phyloP scores from a whole-genome alignment of 2,888 invertebrate species.

The Platypus cylindrus region DNA sequence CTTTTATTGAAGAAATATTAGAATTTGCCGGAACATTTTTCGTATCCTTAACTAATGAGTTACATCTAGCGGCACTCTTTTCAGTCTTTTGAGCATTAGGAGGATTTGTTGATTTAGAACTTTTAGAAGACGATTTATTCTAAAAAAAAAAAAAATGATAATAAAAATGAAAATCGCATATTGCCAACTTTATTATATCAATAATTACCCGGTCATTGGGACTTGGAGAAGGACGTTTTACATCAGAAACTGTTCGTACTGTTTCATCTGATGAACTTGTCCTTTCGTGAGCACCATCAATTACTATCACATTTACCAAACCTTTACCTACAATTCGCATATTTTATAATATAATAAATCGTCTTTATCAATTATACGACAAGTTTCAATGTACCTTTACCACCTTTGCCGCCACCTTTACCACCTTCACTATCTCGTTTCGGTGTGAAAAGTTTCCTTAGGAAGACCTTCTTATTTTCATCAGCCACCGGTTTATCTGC shows the following conservation, averaged over 20 bases:
- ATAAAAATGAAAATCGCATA: no score
- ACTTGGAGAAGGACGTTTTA: no score
- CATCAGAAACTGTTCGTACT: no score
- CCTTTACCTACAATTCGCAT: slow-evolving; percentile 38
- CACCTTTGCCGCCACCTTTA: slow-evolving; percentile 58
- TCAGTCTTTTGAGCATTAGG: slow-evolving; percentile 32
- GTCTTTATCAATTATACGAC: slow-evolving; percentile 1
- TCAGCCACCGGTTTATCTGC: slow-evolving; percentile 45
- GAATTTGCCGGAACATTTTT: no score
- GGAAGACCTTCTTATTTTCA: slow-evolving; percentile 57
- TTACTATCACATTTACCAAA: slow-evolving; percentile 52
- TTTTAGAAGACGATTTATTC: no score
- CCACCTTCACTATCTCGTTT: slow-evolving; percentile 47
- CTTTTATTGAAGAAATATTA: slow-evolving; percentile 6
- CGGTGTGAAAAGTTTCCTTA: slow-evolving; percentile 50
- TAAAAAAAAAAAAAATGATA: no score
- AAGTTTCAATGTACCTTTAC: slow-evolving; percentile 37
- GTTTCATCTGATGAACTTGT: slow-evolving; percentile 33
- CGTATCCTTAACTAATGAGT: no score
- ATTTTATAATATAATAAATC: slow-evolving; percentile 1
- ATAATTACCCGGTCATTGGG: no score
- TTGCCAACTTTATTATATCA: no score
- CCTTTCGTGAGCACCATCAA: slow-evolving; percentile 48
- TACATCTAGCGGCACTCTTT: no score
- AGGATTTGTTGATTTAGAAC: neutral